A percentile compares a stretch with the other conserved stretches of the same genome.
phyloP scores from a whole-genome alignment of 2,113 vertebrate species.

The Hemibagrus wyckioides region DNA sequence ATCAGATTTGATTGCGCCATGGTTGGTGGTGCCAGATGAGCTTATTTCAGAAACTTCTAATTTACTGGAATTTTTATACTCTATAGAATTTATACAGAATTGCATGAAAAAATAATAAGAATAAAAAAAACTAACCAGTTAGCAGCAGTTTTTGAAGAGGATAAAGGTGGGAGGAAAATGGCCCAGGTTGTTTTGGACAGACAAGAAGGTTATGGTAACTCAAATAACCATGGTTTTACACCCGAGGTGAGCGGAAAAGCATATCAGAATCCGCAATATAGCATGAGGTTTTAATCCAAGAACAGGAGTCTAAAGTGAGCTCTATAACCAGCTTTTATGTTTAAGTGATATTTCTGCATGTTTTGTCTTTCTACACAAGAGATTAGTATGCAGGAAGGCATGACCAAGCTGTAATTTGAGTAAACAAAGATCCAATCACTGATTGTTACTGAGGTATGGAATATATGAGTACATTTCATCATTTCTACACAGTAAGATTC shows the following conservation, averaged over 20 bases:
- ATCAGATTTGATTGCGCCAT: neutral
- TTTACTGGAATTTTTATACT: neutral
- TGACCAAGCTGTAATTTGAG: constrained; percentile 8
- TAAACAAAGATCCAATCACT: neutral
- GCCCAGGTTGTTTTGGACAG: neutral
- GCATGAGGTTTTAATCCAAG: neutral
- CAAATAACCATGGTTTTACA: neutral
- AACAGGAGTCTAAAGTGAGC: neutral
- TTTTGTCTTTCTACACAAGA: neutral
- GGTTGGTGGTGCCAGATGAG: neutral
- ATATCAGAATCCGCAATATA: neutral
- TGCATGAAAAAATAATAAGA: neutral
- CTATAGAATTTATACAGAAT: neutral
- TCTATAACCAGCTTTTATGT: neutral
- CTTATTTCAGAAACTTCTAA: neutral
- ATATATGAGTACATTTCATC: neutral
- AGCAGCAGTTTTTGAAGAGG: neutral
- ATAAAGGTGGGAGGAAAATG: neutral
- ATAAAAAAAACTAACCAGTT: neutral
- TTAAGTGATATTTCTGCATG: neutral
- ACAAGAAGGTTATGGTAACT: neutral
- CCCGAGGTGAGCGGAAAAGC: neutral
- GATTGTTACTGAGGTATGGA: neutral
- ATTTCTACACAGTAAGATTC: constrained; percentile 6
- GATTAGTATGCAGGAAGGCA: neutral